phyloP scores from a whole-genome alignment of 2,797 vertebrate genomes.

The Anguilla marmorata region DNA sequence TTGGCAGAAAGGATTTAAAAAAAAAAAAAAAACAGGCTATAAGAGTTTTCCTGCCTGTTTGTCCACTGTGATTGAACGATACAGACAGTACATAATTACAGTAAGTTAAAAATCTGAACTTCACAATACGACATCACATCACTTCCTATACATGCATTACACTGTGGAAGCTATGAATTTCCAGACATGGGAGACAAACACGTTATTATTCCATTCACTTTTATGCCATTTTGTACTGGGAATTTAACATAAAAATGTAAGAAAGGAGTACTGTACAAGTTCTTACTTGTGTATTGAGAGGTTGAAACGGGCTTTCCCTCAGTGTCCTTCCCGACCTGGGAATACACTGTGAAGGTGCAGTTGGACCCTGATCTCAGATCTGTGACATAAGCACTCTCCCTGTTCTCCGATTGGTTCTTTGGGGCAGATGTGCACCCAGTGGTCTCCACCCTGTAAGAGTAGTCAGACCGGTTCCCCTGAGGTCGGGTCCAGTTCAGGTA shows the following conservation, averaged over 20 bases:
- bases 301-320: slow-evolving; percentile 32
- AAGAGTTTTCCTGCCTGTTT: background rate
- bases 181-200: background rate
- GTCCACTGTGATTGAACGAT: background rate
- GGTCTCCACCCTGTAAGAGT: slow-evolving; percentile 49
- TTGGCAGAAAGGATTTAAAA: background rate
- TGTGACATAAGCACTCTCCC: background rate
- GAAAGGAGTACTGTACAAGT: background rate
- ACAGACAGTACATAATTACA: too few species aligned
- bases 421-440: slow-evolving; percentile 22
- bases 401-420: background rate
- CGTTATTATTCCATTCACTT: too few species aligned
- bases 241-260: too few species aligned
- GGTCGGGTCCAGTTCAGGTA: slow-evolving; percentile 48
- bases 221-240: too few species aligned
- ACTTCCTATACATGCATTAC: background rate
- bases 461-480: slow-evolving; percentile 34
- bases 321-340: slow-evolving; percentile 41
- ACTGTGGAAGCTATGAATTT: background rate
- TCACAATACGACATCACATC: background rate
- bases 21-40: background rate
- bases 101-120: background rate
- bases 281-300: slow-evolving; percentile 13
- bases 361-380: slow-evolving; percentile 56
- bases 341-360: slow-evolving; percentile 59